Percentiles rank a stretch among this genome's conserved stretches.
Evolutionary conservation across 2,113 vertebrate species (phyloP).

Genomic region (Ardeotis arabs): DNA sequence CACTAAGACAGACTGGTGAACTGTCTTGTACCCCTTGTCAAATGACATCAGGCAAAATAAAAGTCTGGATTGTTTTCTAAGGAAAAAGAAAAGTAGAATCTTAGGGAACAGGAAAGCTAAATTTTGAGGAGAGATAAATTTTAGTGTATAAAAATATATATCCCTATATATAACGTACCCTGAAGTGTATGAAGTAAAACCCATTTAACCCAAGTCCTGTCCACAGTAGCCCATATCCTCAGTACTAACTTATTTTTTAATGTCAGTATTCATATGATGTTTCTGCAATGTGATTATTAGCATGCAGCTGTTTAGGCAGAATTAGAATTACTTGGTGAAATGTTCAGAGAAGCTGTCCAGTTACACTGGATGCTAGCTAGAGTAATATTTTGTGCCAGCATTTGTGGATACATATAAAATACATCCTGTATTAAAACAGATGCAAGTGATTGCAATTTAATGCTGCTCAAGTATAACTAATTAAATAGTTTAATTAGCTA

Average conservation of each 20-base stretch:
- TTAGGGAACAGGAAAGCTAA: not conserved
- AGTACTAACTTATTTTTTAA: not conserved
- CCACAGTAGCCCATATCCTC: not conserved
- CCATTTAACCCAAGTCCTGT: not conserved
- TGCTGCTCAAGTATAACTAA: conserved; percentile 52
- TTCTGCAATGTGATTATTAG: conserved; percentile 9
- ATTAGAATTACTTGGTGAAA: not conserved
- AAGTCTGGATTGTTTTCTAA: not conserved
- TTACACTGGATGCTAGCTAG: not conserved
- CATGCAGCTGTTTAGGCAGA: conserved; percentile 1
- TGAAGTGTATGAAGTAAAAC: conserved; percentile 30
- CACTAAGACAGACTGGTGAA: not conserved
- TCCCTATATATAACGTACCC: not conserved
- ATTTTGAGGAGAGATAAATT: not conserved
- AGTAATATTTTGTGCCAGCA: not conserved
- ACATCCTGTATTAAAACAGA: conserved; percentile 7
- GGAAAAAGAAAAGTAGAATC: not conserved
- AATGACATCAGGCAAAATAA: not conserved
- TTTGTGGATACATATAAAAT: conserved; percentile 7
- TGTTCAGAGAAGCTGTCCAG: not conserved
- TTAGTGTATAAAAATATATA: not conserved
- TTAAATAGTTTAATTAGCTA: conserved; percentile 64
- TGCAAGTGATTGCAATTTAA: conserved; percentile 54
- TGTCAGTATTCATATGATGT: not conserved
- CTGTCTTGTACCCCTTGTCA: not conserved